Base-by-base conservation (phyloP, 2,888 invertebrate species). In the Nomada hirtipes region DNA sequence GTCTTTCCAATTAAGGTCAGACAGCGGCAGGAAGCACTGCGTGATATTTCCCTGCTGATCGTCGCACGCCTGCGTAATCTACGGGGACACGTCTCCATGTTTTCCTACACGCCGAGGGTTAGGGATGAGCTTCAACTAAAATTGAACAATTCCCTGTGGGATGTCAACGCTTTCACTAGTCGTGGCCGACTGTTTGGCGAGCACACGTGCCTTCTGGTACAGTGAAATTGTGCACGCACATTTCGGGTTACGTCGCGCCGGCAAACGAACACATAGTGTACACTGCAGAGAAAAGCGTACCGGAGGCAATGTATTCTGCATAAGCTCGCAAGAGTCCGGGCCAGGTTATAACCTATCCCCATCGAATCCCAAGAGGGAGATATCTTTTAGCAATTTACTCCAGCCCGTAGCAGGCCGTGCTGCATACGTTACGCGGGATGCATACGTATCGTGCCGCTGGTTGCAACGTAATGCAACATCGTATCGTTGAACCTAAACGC, bases 371-470 rank as follows among this genome's bases (percentile, higher is more conserved):
- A 85, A n/a, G 86, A 77, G 90, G 84, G 80, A 89, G 86, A 91
- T 92, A 90, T 92, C 91, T 92, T 92, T 91, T 91, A 91, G 90
- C 89, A 90, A 91, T 91, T 90, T 91, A 88, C 86, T 83, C 78
- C 59, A 55, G 52, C 44, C 65, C 26, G 59, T 50, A 52, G 60
- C 76, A 64, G 63, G 63, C 63, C 64, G 68, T 55, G 76, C 57
- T 83, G 87, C 87, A 87, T 85, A 85, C 82, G 79, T 81, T 85
- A 76, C 85, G 70, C 76, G 82, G 47, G 65, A 78, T 72, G 78
- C 81, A 83, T 79, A 84, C 84, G 79, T 76, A 83, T 77, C 65
- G 73, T 69, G 73, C 57, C 61, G 69, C 20, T 44, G 59, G 50
- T 69, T 71, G 63, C 55, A 65, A 65, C 81, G 69, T 84, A 78